Percentiles rank a stretch among this genome's conserved stretches.
These are phyloP conservation scores for Corythornis leucogaster DNA, from an alignment of 2,797 vertebrate genomes.

Conservation along the genomic window DNA sequence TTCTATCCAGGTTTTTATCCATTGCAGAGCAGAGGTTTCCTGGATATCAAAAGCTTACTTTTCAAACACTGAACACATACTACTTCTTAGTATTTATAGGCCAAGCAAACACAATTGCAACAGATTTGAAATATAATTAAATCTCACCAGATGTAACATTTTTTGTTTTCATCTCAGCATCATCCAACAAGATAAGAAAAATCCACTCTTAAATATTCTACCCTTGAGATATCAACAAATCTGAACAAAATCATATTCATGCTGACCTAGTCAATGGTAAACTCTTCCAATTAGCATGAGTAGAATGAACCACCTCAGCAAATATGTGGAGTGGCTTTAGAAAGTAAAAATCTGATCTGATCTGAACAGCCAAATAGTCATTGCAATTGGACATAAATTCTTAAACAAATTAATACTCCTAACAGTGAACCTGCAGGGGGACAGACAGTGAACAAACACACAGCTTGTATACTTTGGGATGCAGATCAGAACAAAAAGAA, in stretches of 20 bases:
- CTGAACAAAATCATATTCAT: background rate
- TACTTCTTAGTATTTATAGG: background rate
- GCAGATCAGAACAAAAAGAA: background rate
- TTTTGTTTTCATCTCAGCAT: conserved; percentile 4
- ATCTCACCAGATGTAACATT: background rate
- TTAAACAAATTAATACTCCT: background rate
- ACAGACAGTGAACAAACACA: background rate
- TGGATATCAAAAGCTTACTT: background rate
- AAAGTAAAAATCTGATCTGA: background rate
- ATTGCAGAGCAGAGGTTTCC: background rate
- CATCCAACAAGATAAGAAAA: background rate
- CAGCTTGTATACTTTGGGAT: background rate
- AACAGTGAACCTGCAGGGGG: background rate
- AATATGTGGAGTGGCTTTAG: background rate
- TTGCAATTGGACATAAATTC: background rate
- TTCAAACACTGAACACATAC: background rate
- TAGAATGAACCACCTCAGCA: background rate
- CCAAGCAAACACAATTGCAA: background rate
- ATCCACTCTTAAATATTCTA: conserved; percentile 11
- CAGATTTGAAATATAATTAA: conserved; percentile 26
- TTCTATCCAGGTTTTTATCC: background rate
- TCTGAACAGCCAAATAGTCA: background rate
- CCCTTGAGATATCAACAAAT: conserved; percentile 10
- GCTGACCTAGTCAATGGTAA: background rate
- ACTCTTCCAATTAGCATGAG: background rate